A percentile compares a stretch with the other conserved stretches of the same genome.
Conservation (phyloP, 2,888 invertebrate species). For the Dusona sp. region DNA sequence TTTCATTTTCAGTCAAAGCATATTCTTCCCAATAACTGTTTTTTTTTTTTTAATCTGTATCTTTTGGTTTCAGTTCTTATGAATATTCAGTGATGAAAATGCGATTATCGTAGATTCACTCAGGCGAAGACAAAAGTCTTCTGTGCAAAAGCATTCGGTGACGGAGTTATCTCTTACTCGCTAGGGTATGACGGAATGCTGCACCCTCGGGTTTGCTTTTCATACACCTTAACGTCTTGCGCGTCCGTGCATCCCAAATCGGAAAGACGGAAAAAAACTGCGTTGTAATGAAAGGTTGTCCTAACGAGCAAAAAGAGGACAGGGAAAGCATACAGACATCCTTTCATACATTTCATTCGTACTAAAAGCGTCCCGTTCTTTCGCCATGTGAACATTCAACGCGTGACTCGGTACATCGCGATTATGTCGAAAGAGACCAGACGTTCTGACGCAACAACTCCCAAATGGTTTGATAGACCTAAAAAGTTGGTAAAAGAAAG, state of each 20-base stretch:
- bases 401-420: background rate
- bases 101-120: slow-evolving; percentile 39
- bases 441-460: background rate
- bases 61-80: background rate
- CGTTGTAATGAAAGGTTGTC: slow-evolving; percentile 33
- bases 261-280: slow-evolving; percentile 33
- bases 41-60: background rate
- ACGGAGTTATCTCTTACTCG: slow-evolving; percentile 40
- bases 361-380: slow-evolving; percentile 5
- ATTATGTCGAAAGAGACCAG: background rate
- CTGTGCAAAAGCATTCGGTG: background rate
- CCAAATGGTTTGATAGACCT: background rate
- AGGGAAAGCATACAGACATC: slow-evolving; percentile 24
- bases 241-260: slow-evolving; percentile 25
- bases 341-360: slow-evolving; percentile 36
- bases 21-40: background rate
- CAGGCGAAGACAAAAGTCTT: background rate
- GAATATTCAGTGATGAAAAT: slow-evolving; percentile 37
- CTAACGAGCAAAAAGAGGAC: slow-evolving; percentile 54
- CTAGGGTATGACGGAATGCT: slow-evolving; percentile 15
- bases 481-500: slow-evolving; percentile 4
- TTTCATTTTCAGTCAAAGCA: background rate
- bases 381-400: slow-evolving; percentile 40
- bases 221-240: slow-evolving; percentile 26
- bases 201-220: slow-evolving; percentile 19